Evolutionary conservation across 2,797 vertebrate genomes (phyloP).

Genomic region (Kryptolebias ocellatus): DNA sequence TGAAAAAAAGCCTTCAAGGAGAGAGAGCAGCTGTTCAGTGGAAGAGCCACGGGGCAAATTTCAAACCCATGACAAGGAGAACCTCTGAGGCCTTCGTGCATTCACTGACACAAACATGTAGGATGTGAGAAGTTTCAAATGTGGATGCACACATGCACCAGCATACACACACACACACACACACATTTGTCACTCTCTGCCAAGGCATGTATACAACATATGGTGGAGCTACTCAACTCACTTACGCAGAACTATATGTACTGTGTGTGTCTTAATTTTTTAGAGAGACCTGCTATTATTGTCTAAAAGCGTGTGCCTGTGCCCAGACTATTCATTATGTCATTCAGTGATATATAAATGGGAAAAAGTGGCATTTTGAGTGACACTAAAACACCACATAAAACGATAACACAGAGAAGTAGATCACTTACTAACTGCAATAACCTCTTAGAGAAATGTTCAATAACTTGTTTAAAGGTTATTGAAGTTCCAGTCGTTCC

Average conservation of each 20-base stretch:
- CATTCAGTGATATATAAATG: slow-evolving; percentile 21
- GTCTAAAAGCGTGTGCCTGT: background rate
- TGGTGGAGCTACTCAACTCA: background rate
- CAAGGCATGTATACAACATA: background rate
- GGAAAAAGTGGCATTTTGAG: slow-evolving; percentile 10
- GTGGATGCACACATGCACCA: slow-evolving; percentile 10
- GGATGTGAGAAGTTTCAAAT: slow-evolving; percentile 25
- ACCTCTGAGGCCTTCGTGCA: slow-evolving; percentile 53
- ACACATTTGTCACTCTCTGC: slow-evolving; percentile 5
- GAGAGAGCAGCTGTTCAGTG: slow-evolving; percentile 73
- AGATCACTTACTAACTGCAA: slow-evolving; percentile 3
- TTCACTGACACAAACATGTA: slow-evolving; percentile 29
- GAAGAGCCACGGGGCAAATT: slow-evolving; percentile 67
- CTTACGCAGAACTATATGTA: no score
- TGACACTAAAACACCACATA: slow-evolving; percentile 3
- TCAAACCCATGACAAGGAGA: slow-evolving; percentile 69
- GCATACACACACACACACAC: slow-evolving; percentile 4
- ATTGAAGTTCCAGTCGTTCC: background rate
- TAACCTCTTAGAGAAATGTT: background rate
- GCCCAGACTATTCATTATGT: slow-evolving; percentile 23
- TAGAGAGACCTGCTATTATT: background rate
- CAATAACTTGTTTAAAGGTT: slow-evolving; percentile 3
- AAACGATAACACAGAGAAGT: background rate
- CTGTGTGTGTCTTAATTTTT: slow-evolving; percentile 1
- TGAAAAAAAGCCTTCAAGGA: slow-evolving; percentile 63